Evolutionary conservation across 1,140 invertebrate species (phyloP), one percentile per base, ranked within the genome.

Genomic region (Globodera ellingtonae): DNA sequence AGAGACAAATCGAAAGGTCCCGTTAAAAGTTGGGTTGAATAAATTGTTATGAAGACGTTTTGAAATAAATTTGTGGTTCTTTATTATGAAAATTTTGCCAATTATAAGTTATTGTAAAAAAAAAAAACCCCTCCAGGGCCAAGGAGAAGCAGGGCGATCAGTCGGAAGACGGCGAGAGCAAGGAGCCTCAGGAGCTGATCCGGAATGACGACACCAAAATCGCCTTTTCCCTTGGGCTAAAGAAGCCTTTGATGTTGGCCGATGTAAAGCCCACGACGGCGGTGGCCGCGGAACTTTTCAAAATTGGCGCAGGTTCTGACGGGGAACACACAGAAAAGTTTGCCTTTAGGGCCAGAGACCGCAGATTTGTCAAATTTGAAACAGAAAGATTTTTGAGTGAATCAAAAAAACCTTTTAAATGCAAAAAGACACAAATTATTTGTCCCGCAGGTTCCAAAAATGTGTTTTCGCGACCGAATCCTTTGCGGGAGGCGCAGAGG

Each of bases 1-100:
- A 88, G 46, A 75, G 82, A 13, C 85, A 87, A 79, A 84, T 88
- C 10, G 79, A 88, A 47, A 78, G 75, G 75, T 62, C 35, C 35
- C 35, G 35, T 35, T 35, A 35, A 35, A 35, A 35, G 35, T 35
- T 35, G 0, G 35, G 35, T 35, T 35, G 35, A 35, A 35, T 35
- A 35, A 35, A 35, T 24, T n/a, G n/a, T 3, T 35, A 35, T 35
- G 35, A 24, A 24, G 35, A 35, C 35, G 35, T 35, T 35, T 35
- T 35, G 35, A 35, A 35, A 0, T 35, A 35, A 35, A 35, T 35
- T 35, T 35, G 35, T 35, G 35, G 35, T 35, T 35, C 35, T 35
- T 35, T 35, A 35, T 35, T 35, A 35, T 35, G 35, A 35, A 35
- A 35, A 35, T 35, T 35, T 35, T 35, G 35, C 3, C 3, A 35